A percentile compares a stretch with the other conserved stretches of the same genome.
phyloP scores from a whole-genome alignment of 2,888 invertebrate species.

The Plebejus melissa region DNA sequence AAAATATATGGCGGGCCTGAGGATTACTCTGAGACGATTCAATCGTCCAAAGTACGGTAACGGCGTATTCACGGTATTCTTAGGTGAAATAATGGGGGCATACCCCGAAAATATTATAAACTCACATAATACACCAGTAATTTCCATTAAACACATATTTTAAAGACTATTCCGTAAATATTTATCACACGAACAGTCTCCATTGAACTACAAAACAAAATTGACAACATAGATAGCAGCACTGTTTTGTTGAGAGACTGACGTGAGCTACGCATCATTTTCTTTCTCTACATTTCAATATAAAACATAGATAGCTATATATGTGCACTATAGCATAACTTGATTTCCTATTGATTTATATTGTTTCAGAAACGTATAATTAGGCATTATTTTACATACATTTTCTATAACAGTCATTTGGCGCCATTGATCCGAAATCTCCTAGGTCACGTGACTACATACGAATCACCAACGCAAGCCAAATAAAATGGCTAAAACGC shows the following conservation, averaged over 20 bases:
- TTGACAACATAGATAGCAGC: constrained; percentile 91
- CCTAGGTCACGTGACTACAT: constrained; percentile 78
- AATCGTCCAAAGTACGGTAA: constrained; percentile 41
- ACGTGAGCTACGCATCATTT: constrained; percentile 75
- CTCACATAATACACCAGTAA: constrained; percentile 47
- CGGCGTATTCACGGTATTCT: constrained; percentile 29
- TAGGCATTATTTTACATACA: constrained; percentile 63
- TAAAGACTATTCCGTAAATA: constrained; percentile 74
- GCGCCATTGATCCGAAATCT: constrained; percentile 78
- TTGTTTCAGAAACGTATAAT: constrained; percentile 39
- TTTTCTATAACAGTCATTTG: constrained; percentile 76
- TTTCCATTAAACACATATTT: constrained; percentile 57
- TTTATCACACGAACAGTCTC: constrained; percentile 81
- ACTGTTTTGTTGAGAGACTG: constrained; percentile 79
- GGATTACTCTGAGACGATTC: constrained; percentile 40
- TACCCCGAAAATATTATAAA: constrained; percentile 40
- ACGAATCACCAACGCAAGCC: constrained; percentile 79
- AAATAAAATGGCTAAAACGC: constrained; percentile 79
- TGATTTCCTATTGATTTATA: constrained; percentile 44
- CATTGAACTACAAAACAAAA: constrained; percentile 80
- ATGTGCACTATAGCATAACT: constrained; percentile 40
- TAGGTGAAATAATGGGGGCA: constrained; percentile 35
- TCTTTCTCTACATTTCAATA: constrained; percentile 42
- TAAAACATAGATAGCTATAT: constrained; percentile 44
- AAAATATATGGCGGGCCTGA: constrained; percentile 74